phyloP scores from a whole-genome alignment of 2,797 vertebrate genomes.

The Acipenser oxyrinchus region DNA sequence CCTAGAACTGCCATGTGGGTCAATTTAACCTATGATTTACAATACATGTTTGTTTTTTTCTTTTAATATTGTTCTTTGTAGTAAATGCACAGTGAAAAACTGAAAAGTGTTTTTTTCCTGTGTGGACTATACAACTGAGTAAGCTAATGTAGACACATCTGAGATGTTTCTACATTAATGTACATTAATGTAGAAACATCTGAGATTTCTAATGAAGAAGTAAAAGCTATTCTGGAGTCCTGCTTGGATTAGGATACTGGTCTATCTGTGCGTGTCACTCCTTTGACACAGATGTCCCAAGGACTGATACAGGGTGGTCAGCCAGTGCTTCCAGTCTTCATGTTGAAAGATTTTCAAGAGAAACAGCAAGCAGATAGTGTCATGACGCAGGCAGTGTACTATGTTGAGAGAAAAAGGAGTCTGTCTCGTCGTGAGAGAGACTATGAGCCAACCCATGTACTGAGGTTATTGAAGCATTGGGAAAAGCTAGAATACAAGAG shows the following conservation, averaged over 20 bases:
- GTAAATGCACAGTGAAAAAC: too few species aligned
- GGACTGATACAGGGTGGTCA: not conserved
- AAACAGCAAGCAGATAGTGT: not conserved
- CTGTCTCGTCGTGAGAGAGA: not conserved
- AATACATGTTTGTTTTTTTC: too few species aligned
- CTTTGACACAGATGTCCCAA: not conserved
- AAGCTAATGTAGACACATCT: not conserved
- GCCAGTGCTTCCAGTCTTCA: not conserved
- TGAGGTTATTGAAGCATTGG: conserved; percentile 11
- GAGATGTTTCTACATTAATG: too few species aligned
- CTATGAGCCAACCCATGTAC: not conserved
- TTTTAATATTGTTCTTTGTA: too few species aligned
- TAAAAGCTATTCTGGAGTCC: conserved; percentile 1
- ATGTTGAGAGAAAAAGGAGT: not conserved
- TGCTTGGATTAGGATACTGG: not conserved
- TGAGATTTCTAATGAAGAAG: not conserved
- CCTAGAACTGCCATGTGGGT: too few species aligned
- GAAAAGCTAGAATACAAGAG: conserved; percentile 5
- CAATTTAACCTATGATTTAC: too few species aligned
- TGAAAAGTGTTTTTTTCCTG: too few species aligned
- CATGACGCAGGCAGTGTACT: not conserved
- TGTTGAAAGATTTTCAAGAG: not conserved
- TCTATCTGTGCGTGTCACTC: not conserved
- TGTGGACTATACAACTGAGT: too few species aligned
- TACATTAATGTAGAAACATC: not conserved